Evolutionary conservation across 2,113 vertebrate genomes (phyloP).

Genomic region (Sphyrna mokarran): DNA sequence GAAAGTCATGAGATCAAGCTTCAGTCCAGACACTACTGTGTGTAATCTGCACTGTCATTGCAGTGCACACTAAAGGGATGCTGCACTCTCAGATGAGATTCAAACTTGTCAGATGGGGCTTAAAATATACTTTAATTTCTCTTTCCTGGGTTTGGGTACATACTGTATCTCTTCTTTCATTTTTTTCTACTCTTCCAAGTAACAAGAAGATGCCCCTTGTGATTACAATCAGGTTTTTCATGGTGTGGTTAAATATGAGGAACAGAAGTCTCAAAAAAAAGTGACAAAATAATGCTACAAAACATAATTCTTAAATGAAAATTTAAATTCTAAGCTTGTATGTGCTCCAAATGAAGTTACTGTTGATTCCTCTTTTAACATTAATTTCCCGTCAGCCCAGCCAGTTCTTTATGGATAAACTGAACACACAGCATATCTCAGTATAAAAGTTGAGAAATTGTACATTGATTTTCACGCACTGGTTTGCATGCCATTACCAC

Average conservation of each 20-base stretch:
- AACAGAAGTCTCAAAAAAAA: not conserved
- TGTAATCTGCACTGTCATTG: not conserved
- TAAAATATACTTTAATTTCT: not conserved
- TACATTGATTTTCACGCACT: not conserved
- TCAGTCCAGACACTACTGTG: not conserved
- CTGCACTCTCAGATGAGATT: not conserved
- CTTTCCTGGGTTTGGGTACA: not conserved
- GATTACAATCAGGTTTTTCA: not conserved
- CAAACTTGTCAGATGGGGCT: not conserved
- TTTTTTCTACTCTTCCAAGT: not conserved
- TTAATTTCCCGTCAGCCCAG: not conserved
- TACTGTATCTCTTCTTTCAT: not conserved
- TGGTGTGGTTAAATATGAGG: not conserved
- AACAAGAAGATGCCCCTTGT: not conserved
- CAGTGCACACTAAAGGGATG: not conserved
- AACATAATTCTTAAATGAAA: not conserved
- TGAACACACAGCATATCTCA: not conserved
- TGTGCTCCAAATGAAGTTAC: not conserved
- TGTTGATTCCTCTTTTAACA: not conserved
- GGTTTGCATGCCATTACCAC: not conserved
- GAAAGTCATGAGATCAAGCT: not conserved
- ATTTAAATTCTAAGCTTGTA: not conserved
- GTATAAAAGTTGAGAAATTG: not conserved
- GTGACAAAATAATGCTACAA: not conserved
- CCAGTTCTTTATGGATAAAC: not conserved